These are phyloP conservation scores for Labia minor DNA, from an alignment of 2,888 invertebrate genomes.

Conservation along the genomic window DNA sequence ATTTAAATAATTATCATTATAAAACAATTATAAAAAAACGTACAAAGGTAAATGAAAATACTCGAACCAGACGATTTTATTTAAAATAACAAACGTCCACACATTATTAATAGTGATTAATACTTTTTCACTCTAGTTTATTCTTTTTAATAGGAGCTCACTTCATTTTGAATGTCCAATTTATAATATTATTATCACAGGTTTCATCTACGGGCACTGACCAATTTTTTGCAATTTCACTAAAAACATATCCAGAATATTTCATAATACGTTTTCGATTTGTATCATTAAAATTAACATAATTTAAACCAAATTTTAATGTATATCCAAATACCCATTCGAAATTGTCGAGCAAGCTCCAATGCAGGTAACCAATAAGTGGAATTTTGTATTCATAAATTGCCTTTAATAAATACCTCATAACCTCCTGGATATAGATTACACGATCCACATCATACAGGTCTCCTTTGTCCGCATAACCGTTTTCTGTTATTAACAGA, in stretches of 20 bases:
- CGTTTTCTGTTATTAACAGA: slow-evolving; percentile 40
- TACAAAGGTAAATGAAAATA: too few relatives aligned
- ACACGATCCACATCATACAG: slow-evolving; percentile 33
- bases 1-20: too few relatives aligned
- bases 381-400: slow-evolving; percentile 42
- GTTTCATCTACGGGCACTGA: background rate
- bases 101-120: too few relatives aligned
- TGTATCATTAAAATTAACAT: slow-evolving; percentile 58
- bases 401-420: slow-evolving; percentile 41
- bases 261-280: slow-evolving; percentile 55
- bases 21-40: too few relatives aligned
- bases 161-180: too few relatives aligned
- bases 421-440: slow-evolving; percentile 31
- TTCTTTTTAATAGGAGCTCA: too few relatives aligned
- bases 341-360: slow-evolving; percentile 54
- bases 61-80: too few relatives aligned
- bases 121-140: too few relatives aligned
- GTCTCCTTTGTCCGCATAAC: slow-evolving; percentile 31
- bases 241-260: slow-evolving; percentile 48
- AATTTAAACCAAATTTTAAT: slow-evolving; percentile 58
- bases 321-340: slow-evolving; percentile 50
- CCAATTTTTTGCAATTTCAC: slow-evolving; percentile 17
- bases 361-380: slow-evolving; percentile 47
- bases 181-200: too few relatives aligned
- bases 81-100: too few relatives aligned